Evolutionary conservation across 2,888 invertebrate genomes (phyloP).

Genomic region (Hydriomena furcata): DNA sequence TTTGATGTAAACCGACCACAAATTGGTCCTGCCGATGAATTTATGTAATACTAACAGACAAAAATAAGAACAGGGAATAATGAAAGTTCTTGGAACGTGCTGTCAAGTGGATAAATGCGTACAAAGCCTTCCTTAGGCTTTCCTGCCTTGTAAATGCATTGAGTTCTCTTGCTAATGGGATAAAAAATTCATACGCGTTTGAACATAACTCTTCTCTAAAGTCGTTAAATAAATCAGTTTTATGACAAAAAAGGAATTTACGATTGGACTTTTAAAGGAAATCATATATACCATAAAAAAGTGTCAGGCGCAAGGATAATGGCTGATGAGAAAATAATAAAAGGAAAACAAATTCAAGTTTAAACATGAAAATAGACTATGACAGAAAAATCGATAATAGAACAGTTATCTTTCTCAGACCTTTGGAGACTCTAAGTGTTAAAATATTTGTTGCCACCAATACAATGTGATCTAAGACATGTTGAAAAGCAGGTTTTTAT

Average conservation of each 20-base stretch:
- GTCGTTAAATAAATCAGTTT: conserved; percentile 17
- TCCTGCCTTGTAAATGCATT: conserved; percentile 6
- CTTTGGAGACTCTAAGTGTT: conserved; percentile 2
- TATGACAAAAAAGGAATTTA: conserved; percentile 8
- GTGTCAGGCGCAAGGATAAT: background rate
- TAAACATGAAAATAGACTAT: too few species aligned
- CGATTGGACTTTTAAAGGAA: conserved; percentile 4
- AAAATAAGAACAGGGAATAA: conserved; percentile 9
- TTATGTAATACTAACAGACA: too few species aligned
- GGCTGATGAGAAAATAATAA: too few species aligned
- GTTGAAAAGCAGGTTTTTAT: conserved; percentile 59
- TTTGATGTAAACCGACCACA: conserved; percentile 32
- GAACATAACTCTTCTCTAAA: conserved; percentile 12
- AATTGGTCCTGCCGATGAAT: too few species aligned
- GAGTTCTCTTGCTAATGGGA: conserved; percentile 4
- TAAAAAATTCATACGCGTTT: background rate
- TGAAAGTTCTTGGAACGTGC: conserved; percentile 18
- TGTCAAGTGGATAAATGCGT: conserved; percentile 10
- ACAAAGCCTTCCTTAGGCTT: conserved; percentile 7
- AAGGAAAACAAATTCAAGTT: too few species aligned
- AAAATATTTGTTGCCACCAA: conserved; percentile 2
- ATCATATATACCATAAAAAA: background rate
- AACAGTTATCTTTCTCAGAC: too few species aligned
- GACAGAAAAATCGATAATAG: too few species aligned
- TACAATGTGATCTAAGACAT: conserved; percentile 41